A percentile compares a stretch with the other conserved stretches of the same genome.
These are phyloP conservation scores for Oegoconia quadripuncta DNA, from an alignment of 2,888 invertebrate genomes.

Conservation along the genomic window DNA sequence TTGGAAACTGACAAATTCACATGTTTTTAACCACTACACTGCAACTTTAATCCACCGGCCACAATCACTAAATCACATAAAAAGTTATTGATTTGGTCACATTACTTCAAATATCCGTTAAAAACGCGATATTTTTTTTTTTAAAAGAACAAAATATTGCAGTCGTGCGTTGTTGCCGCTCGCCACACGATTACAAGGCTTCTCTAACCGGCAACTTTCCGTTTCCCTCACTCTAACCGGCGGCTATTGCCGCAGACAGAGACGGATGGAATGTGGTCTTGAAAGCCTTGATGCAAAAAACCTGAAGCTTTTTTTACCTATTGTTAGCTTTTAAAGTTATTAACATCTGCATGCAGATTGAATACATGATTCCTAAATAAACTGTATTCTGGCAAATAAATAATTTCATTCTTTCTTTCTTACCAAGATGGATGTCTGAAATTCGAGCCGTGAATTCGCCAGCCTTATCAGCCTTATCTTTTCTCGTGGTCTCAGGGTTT, in stretches of 20 bases:
- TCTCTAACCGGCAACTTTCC: conserved; percentile 28
- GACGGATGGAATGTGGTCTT: conserved; percentile 24
- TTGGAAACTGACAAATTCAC: too few species aligned
- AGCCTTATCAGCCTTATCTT: too few species aligned
- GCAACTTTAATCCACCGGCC: neutral
- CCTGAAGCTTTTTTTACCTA: conserved; percentile 23
- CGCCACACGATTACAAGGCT: conserved; percentile 35
- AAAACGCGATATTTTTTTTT: conserved; percentile 21
- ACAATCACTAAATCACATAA: neutral
- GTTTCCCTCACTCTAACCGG: conserved; percentile 26
- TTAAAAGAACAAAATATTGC: conserved; percentile 24
- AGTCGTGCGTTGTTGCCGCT: conserved; percentile 53
- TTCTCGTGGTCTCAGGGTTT: too few species aligned
- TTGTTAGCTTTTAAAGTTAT: too few species aligned
- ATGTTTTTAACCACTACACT: neutral
- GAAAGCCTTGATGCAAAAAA: conserved; percentile 34
- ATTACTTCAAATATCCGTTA: conserved; percentile 1
- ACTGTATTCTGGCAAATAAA: too few species aligned
- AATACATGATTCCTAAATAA: too few species aligned
- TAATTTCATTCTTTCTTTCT: too few species aligned
- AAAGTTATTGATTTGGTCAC: conserved; percentile 5
- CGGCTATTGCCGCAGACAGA: conserved; percentile 21
- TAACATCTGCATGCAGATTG: too few species aligned
- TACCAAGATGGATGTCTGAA: too few species aligned
- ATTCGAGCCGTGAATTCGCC: too few species aligned